Base-by-base conservation (phyloP, 2,888 invertebrate species). In the Dusona sp. region DNA sequence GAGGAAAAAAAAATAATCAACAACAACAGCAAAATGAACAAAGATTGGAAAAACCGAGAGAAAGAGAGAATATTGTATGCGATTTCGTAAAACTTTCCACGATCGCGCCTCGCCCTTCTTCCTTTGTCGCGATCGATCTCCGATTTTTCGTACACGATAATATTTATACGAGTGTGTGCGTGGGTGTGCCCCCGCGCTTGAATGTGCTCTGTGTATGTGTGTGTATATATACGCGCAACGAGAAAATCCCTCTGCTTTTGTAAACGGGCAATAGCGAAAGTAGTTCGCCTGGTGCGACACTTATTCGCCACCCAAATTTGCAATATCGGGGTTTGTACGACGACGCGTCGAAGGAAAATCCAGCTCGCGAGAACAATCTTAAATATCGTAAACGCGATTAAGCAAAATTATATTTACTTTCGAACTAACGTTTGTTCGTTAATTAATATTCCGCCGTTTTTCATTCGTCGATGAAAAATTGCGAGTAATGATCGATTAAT, bases 121-220 rank as follows among this genome's bases (percentile, higher is more conserved):
- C 95, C 95, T 9, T 95, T 95, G 95, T 95, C 88, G 42, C 88
- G 88, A 83, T 0, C 88, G 88, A 83, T 0, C 87, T 84, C 48
- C 80, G 51, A 61, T 61, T 68, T 78, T 64, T 68, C 61, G 11
- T 79, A 78, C 75, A 70, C 61, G 38, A 68, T 74, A 16, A 79
- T 74, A 83, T 70, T 70, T 70, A 70, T 84, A 79, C 73, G 64
- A 80, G 73, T 87, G 68, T 82, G 67, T 67, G 42, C 42, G 42
- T 67, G 42, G 42, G 42, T 38, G 19, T 36, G 38, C n/a, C 6
- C 4, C 38, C 67, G 22, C 22, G 4, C n/a, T 13, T 36, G n/a
- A 42, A 67, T n/a, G 42, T 8, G 36, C 29, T 72, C 42, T 45
- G 72, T 48, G 72, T 36, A 51, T 45, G 70, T 54, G 48, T 33